These are phyloP conservation scores for Rhabdornis inornatus DNA, from an alignment of 2,113 vertebrate genomes.

Conservation along the genomic window DNA sequence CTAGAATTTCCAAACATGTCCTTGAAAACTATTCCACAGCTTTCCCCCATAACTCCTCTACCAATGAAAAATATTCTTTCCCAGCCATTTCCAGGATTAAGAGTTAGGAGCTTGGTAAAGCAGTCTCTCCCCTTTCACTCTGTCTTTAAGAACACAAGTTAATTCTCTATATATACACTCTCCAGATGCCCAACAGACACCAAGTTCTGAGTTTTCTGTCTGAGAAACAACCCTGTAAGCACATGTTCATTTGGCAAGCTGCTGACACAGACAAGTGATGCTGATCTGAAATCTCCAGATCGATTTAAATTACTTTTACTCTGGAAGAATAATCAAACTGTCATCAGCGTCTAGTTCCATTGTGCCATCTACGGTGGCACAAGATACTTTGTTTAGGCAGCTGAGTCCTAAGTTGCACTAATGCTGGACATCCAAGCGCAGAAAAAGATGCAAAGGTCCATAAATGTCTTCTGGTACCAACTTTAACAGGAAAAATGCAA, in stretches of 20 bases:
- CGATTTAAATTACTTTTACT: neutral
- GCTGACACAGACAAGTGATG: neutral
- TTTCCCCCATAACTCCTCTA: neutral
- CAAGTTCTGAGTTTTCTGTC: neutral
- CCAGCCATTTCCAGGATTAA: neutral
- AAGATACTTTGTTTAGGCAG: neutral
- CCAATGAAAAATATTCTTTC: neutral
- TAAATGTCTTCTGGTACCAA: neutral
- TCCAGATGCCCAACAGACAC: neutral
- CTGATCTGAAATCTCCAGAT: neutral
- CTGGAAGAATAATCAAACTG: neutral
- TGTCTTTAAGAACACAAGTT: neutral
- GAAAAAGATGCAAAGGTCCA: neutral
- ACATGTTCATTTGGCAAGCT: neutral
- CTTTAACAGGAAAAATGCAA: neutral
- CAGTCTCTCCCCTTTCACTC: neutral
- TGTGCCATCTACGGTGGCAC: neutral
- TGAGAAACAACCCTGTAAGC: neutral
- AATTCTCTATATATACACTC: neutral
- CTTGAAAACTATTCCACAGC: neutral
- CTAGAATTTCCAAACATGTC: neutral
- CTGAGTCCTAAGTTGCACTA: neutral
- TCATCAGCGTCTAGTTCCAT: neutral
- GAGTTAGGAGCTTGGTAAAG: neutral
- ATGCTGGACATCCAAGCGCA: neutral